A percentile compares a stretch with the other conserved stretches of the same genome.
phyloP scores from a whole-genome alignment of 1,140 invertebrate species.

The Tetragonula clypearis region DNA sequence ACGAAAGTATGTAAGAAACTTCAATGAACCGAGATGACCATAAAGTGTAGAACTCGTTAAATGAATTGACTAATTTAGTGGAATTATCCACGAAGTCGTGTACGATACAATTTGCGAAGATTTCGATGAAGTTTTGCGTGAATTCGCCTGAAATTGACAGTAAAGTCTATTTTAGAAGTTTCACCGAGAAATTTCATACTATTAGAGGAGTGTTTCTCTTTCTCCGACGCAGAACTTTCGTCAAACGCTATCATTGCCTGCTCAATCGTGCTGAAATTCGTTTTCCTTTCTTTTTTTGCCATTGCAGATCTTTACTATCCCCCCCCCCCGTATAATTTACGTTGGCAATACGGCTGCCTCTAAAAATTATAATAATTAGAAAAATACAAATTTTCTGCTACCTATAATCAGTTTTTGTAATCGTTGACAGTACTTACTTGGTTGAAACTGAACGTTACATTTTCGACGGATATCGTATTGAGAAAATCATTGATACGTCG shows the following conservation, averaged over 20 bases:
- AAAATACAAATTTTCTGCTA: background rate
- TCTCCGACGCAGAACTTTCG: constrained; percentile 55
- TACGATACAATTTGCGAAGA: background rate
- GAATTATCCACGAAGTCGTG: background rate
- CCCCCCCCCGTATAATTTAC: background rate
- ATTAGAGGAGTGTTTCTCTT: constrained; percentile 59
- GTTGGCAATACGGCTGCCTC: background rate
- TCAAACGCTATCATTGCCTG: constrained; percentile 64
- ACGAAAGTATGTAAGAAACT: background rate
- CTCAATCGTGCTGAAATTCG: constrained; percentile 68
- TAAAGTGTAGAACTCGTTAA: background rate
- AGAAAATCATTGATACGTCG: background rate
- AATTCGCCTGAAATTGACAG: constrained; percentile 27
- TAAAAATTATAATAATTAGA: background rate
- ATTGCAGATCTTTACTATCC: background rate
- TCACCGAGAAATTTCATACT: constrained; percentile 66
- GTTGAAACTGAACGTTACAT: background rate
- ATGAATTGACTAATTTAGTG: constrained; percentile 8
- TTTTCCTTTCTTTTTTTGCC: constrained; percentile 28
- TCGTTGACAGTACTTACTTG: background rate
- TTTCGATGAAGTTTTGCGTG: constrained; percentile 29
- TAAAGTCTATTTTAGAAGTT: constrained; percentile 52
- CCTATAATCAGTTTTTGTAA: background rate
- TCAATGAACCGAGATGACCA: background rate
- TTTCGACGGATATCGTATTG: background rate